Conservation (phyloP, 1,140 invertebrate genomes). For the Solenopsis fugax region DNA sequence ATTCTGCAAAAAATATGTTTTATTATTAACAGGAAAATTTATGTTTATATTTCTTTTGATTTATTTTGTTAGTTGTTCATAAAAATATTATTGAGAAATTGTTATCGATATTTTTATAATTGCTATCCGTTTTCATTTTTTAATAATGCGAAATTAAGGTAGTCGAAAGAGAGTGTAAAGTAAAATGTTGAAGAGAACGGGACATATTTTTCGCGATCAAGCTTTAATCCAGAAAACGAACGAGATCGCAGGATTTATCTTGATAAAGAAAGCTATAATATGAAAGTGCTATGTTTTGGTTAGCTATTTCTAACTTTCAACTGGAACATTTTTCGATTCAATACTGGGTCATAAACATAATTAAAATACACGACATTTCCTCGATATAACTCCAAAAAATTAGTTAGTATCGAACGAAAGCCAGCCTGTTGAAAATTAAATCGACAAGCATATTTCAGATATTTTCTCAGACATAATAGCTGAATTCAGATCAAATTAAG, state of each 20-base stretch:
- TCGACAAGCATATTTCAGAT: not conserved
- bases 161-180: not conserved
- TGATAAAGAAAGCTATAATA: slow-evolving; percentile 35
- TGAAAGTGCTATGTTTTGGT: not conserved
- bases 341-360: not conserved
- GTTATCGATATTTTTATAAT: not conserved
- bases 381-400: slow-evolving; percentile 14
- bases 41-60: not conserved
- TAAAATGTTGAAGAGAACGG: not conserved
- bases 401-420: slow-evolving; percentile 12
- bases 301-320: slow-evolving; percentile 18
- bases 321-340: slow-evolving; percentile 4
- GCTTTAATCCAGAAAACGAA: slow-evolving; percentile 31
- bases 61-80: not conserved
- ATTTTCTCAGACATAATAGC: slow-evolving; percentile 1
- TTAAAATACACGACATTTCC: slow-evolving; percentile 4
- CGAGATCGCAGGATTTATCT: not conserved
- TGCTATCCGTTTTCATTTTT: not conserved
- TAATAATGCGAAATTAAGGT: not conserved
- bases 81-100: not conserved
- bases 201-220: not conserved
- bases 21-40: not conserved
- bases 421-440: slow-evolving; percentile 18
- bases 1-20: slow-evolving; percentile 11
- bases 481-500: not conserved